phyloP scores from a whole-genome alignment of 1,140 invertebrate genomes.

The Lepidotrigona ventralis region DNA sequence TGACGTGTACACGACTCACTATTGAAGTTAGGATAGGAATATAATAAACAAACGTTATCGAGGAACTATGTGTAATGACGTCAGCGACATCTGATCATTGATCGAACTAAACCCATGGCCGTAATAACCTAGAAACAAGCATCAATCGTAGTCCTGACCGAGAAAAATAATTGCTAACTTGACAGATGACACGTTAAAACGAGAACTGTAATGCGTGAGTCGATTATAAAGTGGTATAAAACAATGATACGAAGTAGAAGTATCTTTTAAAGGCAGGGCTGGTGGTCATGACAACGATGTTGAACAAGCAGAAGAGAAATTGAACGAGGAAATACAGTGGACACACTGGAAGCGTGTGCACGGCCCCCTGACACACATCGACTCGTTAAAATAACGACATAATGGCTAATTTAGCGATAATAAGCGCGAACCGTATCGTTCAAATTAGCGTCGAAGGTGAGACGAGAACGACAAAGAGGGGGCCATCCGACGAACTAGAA shows the following conservation, averaged over 20 bases:
- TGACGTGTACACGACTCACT: no score
- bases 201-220: neutral
- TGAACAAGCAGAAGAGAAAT: constrained; percentile 23
- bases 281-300: neutral
- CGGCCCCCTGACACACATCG: constrained; percentile 80
- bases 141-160: neutral
- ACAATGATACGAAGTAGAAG: neutral
- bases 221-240: neutral
- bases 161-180: neutral
- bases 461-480: constrained; percentile 62
- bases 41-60: neutral
- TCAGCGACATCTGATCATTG: neutral
- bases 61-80: neutral
- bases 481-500: constrained; percentile 25
- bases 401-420: constrained; percentile 81
- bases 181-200: neutral
- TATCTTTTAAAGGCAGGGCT: neutral
- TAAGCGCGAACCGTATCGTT: constrained; percentile 78
- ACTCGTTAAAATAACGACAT: constrained; percentile 81
- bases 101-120: neutral
- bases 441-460: constrained; percentile 81
- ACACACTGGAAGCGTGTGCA: constrained; percentile 48
- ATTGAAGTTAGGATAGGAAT: neutral
- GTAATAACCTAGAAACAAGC: neutral
- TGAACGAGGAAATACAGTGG: constrained; percentile 49